Evolutionary conservation across 2,797 vertebrate species (phyloP), one percentile per base, ranked within the genome.

Genomic region (Zalophus californianus): DNA sequence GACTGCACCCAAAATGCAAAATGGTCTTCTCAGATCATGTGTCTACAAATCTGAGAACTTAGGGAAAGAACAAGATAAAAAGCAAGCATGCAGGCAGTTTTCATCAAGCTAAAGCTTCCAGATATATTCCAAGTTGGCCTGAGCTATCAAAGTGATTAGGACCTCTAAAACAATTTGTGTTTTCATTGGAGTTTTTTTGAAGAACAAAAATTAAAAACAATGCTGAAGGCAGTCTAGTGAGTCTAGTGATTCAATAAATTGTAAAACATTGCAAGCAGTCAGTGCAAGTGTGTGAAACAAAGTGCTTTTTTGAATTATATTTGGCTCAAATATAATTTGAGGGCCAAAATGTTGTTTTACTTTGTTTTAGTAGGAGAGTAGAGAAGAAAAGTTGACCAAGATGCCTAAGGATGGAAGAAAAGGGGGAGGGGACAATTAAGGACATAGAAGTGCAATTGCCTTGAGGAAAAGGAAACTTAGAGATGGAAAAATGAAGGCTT

Each of bases 101-200:
- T 98, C 96, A 98, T 98, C 97, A 98, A 96, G 86, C 38, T 2
- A 98, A 98, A 96, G 97, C 97, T 98, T 98, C 96, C 66, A 94
- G 73, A 84, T 87, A 9, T 93, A 95, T 52, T 94, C 38, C 56
- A 75, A 64, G 58, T 92, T 60, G 75, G 25, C 62, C 82, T 23
- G 32, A 83, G 48, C 72, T 84, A 52, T 84, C 70, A 58, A 77
- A 88, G 78, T 78, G 79, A 72, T 84, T 54, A 10, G 54, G 77
- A 35, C 78, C 50, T 50, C 70, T 88, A 38, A 44, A 72, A 73
- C 44, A 86, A 78, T 94, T 88, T 70, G 44, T 58, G 25, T 54
- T 70, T 86, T 90, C 14, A 38, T 78, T 48, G 18, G 50, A 75
- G n/a, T 62, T 50, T 66, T 93, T 50, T 50, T 56, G 32, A 87